Conservation (phyloP, 2,797 vertebrate species). For the Epinephelus awoara region DNA sequence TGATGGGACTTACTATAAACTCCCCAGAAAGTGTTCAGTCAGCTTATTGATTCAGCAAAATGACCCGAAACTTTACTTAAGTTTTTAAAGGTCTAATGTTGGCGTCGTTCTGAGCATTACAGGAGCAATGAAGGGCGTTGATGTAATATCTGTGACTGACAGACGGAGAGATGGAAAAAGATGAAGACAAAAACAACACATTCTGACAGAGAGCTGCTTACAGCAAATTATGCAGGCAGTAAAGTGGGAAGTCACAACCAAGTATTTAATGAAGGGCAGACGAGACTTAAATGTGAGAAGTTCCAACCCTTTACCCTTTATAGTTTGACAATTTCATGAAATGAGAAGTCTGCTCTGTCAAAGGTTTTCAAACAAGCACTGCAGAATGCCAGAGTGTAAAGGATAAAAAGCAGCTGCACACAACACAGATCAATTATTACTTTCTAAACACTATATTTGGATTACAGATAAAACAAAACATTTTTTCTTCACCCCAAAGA, state of each 20-base stretch:
- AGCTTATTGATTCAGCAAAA: slow-evolving; percentile 16
- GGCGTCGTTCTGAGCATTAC: neutral
- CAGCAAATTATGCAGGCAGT: neutral
- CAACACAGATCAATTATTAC: neutral
- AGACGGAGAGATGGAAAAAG: neutral
- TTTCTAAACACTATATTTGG: neutral
- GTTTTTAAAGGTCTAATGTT: slow-evolving; percentile 8
- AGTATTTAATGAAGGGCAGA: neutral
- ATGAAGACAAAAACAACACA: neutral
- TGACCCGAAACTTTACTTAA: neutral
- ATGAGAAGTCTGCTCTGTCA: neutral
- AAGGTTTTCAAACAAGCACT: neutral
- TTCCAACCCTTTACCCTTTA: neutral
- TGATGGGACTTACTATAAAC: slow-evolving; percentile 4
- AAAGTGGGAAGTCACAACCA: neutral
- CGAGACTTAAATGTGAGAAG: neutral
- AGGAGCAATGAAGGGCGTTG: neutral
- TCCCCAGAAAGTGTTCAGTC: slow-evolving; percentile 3
- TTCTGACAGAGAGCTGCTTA: neutral
- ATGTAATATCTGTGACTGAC: neutral
- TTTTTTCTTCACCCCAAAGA: neutral
- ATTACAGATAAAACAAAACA: neutral
- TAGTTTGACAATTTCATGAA: neutral
- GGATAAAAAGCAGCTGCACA: neutral
- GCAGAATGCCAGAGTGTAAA: neutral